These are phyloP conservation scores for Steatornis caripensis DNA, from an alignment of 2,113 vertebrate genomes.

Conservation along the genomic window DNA sequence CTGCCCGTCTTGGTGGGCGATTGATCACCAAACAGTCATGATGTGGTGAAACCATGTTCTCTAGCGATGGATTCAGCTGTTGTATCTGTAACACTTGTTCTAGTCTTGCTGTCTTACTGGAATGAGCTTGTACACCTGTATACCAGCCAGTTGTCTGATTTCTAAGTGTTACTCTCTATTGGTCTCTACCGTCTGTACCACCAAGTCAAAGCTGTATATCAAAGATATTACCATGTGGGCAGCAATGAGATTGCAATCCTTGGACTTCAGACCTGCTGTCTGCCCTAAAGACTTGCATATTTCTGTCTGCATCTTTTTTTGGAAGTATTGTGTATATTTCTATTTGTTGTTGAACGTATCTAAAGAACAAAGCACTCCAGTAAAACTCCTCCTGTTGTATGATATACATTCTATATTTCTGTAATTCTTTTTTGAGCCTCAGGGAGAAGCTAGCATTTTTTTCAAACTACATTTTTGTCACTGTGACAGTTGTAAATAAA, in stretches of 20 bases:
- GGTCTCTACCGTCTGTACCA: slow-evolving; percentile 46
- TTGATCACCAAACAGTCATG: background rate
- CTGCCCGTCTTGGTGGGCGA: background rate
- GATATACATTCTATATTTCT: slow-evolving; percentile 82
- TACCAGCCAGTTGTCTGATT: slow-evolving; percentile 61
- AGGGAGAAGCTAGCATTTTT: slow-evolving; percentile 87
- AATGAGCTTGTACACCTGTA: slow-evolving; percentile 73
- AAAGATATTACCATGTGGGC: slow-evolving; percentile 32
- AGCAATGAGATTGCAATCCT: slow-evolving; percentile 40
- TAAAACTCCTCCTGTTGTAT: slow-evolving; percentile 78
- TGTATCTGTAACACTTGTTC: slow-evolving; percentile 62
- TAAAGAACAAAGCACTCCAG: slow-evolving; percentile 77
- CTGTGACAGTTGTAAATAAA: slow-evolving; percentile 89
- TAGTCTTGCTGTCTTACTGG: slow-evolving; percentile 68
- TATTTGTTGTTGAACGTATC: slow-evolving; percentile 73
- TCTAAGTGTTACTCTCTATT: slow-evolving; percentile 63
- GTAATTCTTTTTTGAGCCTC: slow-evolving; percentile 85
- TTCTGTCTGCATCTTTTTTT: slow-evolving; percentile 60
- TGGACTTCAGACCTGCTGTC: slow-evolving; percentile 55
- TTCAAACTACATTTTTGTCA: slow-evolving; percentile 84
- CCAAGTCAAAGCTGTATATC: slow-evolving; percentile 54
- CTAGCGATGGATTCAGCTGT: slow-evolving; percentile 53
- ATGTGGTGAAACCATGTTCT: slow-evolving; percentile 57
- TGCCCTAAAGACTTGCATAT: slow-evolving; percentile 64
- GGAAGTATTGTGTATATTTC: slow-evolving; percentile 78